These are phyloP conservation scores for Zonitis immaculata DNA, from an alignment of 2,888 invertebrate genomes.

Conservation along the genomic window DNA sequence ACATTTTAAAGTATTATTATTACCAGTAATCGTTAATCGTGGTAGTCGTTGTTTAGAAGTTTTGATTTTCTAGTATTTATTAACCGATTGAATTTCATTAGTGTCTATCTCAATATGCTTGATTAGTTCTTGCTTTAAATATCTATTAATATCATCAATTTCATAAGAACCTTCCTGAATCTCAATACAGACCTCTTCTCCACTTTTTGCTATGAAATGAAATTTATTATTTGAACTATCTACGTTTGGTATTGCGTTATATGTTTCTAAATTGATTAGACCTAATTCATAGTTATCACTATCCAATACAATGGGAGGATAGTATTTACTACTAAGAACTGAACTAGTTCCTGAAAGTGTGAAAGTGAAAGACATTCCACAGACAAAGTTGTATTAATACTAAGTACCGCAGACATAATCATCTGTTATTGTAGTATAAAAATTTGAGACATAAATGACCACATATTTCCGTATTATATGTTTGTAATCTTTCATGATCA, in stretches of 20 bases:
- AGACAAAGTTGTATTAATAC: slow-evolving; percentile 16
- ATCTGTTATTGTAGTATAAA: slow-evolving; percentile 16
- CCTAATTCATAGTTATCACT: slow-evolving; percentile 22
- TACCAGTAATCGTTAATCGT: not conserved
- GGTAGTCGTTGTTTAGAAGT: not conserved
- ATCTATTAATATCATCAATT: slow-evolving; percentile 11
- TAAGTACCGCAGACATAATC: not conserved
- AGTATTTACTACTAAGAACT: slow-evolving; percentile 19
- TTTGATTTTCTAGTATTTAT: not conserved
- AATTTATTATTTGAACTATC: slow-evolving; percentile 6
- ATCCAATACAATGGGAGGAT: slow-evolving; percentile 19
- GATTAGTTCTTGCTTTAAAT: not conserved
- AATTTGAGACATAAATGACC: slow-evolving; percentile 14
- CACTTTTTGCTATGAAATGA: not conserved
- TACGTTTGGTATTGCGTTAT: slow-evolving; percentile 26
- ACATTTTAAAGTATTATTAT: not conserved
- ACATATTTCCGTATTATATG: slow-evolving; percentile 5
- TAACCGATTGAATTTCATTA: not conserved
- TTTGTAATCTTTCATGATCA: slow-evolving; percentile 8
- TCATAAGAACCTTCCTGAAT: slow-evolving; percentile 12
- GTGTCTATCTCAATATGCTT: not conserved
- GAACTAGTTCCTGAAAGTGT: slow-evolving; percentile 23
- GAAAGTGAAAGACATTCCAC: slow-evolving; percentile 18
- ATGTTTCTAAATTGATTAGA: slow-evolving; percentile 22
- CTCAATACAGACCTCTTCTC: not conserved